A percentile compares a stretch with the other conserved stretches of the same genome.
Conservation (phyloP, 1,140 invertebrate genomes). For the Aphelinus atriplicis region DNA sequence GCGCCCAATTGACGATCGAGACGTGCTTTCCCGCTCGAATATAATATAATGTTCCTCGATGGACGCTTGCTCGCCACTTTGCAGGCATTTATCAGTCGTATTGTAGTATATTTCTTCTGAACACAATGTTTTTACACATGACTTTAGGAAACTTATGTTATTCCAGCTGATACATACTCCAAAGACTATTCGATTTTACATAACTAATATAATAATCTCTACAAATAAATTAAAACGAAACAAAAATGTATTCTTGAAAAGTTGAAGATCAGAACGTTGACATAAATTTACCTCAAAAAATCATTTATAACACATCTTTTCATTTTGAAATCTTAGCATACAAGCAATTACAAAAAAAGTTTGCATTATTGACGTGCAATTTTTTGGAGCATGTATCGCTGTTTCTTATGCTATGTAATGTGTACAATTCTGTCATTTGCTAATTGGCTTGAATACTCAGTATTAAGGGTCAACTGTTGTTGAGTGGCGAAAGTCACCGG, state of each 20-base stretch:
- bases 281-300: no score
- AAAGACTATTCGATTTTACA: constrained; percentile 22
- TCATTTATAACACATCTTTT: background rate
- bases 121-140: constrained; percentile 68
- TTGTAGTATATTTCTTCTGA: constrained; percentile 67
- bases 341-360: background rate
- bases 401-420: constrained; percentile 63
- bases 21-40: constrained; percentile 44
- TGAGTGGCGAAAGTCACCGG: constrained; percentile 52
- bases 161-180: constrained; percentile 60
- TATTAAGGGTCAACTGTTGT: constrained; percentile 63
- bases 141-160: constrained; percentile 67
- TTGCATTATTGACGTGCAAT: constrained; percentile 34
- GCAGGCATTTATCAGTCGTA: constrained; percentile 65
- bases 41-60: constrained; percentile 50
- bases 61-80: constrained; percentile 56
- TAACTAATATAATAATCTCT: background rate
- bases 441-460: constrained; percentile 65
- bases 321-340: background rate
- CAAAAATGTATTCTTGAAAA: no score
- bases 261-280: no score
- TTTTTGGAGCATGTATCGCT: constrained; percentile 59
- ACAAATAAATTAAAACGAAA: background rate
- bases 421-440: constrained; percentile 63
- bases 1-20: constrained; percentile 58